These are phyloP conservation scores for Gymnodraco acuticeps DNA, from an alignment of 2,797 vertebrate genomes.

Conservation along the genomic window DNA sequence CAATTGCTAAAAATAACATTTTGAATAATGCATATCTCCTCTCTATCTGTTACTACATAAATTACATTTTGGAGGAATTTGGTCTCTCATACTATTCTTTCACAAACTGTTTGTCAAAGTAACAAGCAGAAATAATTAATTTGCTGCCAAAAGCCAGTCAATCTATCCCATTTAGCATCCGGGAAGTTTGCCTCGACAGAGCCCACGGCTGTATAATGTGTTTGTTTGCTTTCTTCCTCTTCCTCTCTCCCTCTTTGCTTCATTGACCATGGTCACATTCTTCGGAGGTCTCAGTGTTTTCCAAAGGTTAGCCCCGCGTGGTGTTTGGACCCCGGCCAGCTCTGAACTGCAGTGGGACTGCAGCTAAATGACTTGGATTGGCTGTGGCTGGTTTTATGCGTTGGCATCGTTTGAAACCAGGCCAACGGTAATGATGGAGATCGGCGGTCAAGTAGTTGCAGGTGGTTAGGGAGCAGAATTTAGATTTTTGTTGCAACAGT, in stretches of 20 bases:
- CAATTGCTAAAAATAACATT: background rate
- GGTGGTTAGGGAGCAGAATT: conserved; percentile 73
- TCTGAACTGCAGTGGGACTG: conserved; percentile 65
- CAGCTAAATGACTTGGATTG: conserved; percentile 62
- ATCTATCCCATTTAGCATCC: conserved; percentile 73
- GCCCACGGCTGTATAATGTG: conserved; percentile 67
- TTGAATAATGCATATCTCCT: conserved; percentile 15
- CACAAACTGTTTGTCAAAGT: conserved; percentile 48
- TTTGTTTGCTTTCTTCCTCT: conserved; percentile 71
- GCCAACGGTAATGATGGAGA: conserved; percentile 74
- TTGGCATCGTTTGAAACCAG: conserved; percentile 71
- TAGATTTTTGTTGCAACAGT: conserved; percentile 53
- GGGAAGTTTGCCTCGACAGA: conserved; percentile 67
- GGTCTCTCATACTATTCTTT: conserved; percentile 64
- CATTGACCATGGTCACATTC: conserved; percentile 81
- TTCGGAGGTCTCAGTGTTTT: conserved; percentile 81
- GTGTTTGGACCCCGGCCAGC: conserved; percentile 72
- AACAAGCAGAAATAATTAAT: conserved; percentile 58
- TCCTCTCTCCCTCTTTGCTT: conserved; percentile 60
- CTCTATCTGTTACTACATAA: conserved; percentile 40
- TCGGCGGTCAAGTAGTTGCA: conserved; percentile 75
- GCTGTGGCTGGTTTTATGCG: conserved; percentile 69
- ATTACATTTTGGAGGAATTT: conserved; percentile 48
- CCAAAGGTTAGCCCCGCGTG: conserved; percentile 77
- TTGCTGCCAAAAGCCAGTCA: conserved; percentile 57